These are phyloP conservation scores for Champsocephalus gunnari DNA, from an alignment of 2,797 vertebrate species.

Conservation along the genomic window DNA sequence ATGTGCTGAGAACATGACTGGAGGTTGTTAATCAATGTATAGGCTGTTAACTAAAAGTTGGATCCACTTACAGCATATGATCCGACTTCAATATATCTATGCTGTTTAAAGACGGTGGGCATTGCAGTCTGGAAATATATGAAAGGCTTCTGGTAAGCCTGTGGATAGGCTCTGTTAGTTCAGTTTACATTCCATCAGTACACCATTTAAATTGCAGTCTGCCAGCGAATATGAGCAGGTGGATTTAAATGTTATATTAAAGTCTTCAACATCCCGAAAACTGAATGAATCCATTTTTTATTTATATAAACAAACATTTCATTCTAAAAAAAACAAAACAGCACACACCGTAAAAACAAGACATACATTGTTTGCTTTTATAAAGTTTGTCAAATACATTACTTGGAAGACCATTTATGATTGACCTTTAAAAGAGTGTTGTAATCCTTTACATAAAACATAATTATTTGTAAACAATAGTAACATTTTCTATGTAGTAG, in stretches of 20 bases:
- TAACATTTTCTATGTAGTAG: neutral
- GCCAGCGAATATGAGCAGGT: constrained; percentile 21
- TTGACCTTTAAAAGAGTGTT: constrained; percentile 6
- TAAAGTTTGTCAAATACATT: neutral
- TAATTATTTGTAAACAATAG: neutral
- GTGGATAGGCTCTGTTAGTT: constrained; percentile 21
- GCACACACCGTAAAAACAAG: constrained; percentile 14
- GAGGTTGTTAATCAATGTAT: constrained; percentile 27
- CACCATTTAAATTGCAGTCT: constrained; percentile 25
- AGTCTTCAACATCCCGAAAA: constrained; percentile 28
- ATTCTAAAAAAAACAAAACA: neutral
- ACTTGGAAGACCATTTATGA: neutral
- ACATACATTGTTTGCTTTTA: constrained; percentile 18
- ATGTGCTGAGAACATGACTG: constrained; percentile 16
- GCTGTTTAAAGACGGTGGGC: constrained; percentile 45
- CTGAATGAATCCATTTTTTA: constrained; percentile 2
- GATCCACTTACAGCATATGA: constrained; percentile 21
- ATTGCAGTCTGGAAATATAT: constrained; percentile 39
- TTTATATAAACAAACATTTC: constrained; percentile 12
- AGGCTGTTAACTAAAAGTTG: constrained; percentile 16
- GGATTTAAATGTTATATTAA: constrained; percentile 58
- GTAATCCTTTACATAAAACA: neutral
- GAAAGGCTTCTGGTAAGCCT: constrained; percentile 43
- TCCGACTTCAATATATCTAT: constrained; percentile 24
- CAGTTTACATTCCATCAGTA: constrained; percentile 31